Conservation (phyloP, 2,113 vertebrate species). For the Syngnathoides biaculeatus region DNA sequence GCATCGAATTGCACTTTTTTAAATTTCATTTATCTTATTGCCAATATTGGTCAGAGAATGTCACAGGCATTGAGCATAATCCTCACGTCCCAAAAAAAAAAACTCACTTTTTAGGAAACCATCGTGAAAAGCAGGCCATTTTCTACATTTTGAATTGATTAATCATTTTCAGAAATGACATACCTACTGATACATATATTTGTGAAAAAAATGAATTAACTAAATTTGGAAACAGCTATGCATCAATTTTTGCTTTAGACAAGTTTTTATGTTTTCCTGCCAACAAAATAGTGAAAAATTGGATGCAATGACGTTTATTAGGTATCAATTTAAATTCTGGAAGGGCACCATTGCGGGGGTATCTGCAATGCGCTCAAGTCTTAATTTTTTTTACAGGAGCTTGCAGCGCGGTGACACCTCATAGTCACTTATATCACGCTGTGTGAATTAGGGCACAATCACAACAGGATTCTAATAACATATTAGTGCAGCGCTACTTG, state of each 20-base stretch:
- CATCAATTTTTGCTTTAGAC: background rate
- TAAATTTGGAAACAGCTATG: no score
- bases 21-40: background rate
- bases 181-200: no score
- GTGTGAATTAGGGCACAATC: constrained; percentile 83
- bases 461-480: constrained; percentile 83
- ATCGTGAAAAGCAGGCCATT: no score
- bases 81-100: no score
- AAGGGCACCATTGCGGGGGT: constrained; percentile 66
- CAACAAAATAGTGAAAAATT: no score
- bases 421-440: constrained; percentile 71
- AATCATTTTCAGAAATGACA: no score
- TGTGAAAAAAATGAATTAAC: no score
- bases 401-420: constrained; percentile 63
- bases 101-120: no score
- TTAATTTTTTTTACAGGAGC: constrained; percentile 62
- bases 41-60: no score
- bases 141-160: no score
- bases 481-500: constrained; percentile 48
- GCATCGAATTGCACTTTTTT: background rate
- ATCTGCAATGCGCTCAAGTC: constrained; percentile 76
- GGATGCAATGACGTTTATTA: background rate
- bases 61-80: no score
- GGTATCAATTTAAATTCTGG: constrained; percentile 30
- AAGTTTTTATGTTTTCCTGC: no score